These are phyloP conservation scores for Spodoptera exigua DNA, from an alignment of 2,888 invertebrate genomes.

Conservation along the genomic window DNA sequence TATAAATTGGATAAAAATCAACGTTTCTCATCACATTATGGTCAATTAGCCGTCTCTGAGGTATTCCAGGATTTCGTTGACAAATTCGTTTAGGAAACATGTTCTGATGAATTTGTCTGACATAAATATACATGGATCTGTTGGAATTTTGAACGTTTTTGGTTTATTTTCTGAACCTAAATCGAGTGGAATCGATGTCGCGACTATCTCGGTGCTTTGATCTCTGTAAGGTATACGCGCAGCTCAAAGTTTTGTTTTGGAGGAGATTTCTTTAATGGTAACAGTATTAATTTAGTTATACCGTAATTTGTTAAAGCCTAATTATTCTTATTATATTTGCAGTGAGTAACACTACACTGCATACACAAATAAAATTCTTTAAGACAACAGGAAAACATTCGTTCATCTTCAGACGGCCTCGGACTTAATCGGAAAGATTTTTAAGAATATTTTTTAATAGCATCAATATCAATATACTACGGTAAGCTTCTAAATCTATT, in stretches of 20 bases:
- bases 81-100: slow-evolving; percentile 73
- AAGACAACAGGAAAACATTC: too few species aligned
- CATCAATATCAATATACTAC: too few species aligned
- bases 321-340: too few species aligned
- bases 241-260: slow-evolving; percentile 67
- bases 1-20: neutral
- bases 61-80: slow-evolving; percentile 63
- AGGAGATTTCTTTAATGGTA: neutral
- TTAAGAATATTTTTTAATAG: too few species aligned
- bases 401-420: too few species aligned
- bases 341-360: too few species aligned
- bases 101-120: slow-evolving; percentile 80
- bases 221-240: slow-evolving; percentile 65
- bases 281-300: too few species aligned
- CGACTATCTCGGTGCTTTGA: slow-evolving; percentile 73
- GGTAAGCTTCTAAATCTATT: too few species aligned
- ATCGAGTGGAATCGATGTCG: slow-evolving; percentile 79
- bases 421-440: too few species aligned
- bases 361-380: too few species aligned
- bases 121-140: slow-evolving; percentile 67
- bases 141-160: slow-evolving; percentile 71
- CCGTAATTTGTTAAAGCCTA: too few species aligned
- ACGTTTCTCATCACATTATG: neutral
- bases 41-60: slow-evolving; percentile 18
- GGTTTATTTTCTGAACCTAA: slow-evolving; percentile 71